Conservation (phyloP, 2,888 invertebrate species). For the Apotomis turbidana region DNA sequence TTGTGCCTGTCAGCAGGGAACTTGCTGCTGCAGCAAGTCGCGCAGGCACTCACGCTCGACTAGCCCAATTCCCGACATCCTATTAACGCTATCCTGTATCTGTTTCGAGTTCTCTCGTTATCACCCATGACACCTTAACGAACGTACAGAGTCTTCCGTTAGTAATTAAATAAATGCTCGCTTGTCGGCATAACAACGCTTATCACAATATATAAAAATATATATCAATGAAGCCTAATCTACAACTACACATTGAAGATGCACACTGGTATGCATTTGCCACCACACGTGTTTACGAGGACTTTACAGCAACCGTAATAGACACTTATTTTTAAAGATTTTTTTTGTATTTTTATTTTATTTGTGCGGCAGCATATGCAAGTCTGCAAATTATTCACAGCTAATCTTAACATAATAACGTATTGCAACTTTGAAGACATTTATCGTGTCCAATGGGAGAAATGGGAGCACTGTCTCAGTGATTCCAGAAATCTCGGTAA, state of each 20-base stretch:
- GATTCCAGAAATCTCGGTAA: slow-evolving; percentile 68
- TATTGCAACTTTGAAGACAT: slow-evolving; percentile 67
- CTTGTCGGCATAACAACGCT: slow-evolving; percentile 81
- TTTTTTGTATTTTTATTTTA: slow-evolving; percentile 60
- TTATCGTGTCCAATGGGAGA: slow-evolving; percentile 60
- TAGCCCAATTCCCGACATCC: slow-evolving; percentile 26
- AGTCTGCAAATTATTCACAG: slow-evolving; percentile 77
- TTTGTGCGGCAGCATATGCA: slow-evolving; percentile 83
- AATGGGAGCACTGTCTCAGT: slow-evolving; percentile 56
- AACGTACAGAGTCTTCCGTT: slow-evolving; percentile 62
- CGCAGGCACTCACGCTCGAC: slow-evolving; percentile 68
- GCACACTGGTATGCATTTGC: slow-evolving; percentile 79
- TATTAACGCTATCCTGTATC: slow-evolving; percentile 16
- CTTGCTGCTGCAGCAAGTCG: slow-evolving; percentile 82
- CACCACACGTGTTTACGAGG: slow-evolving; percentile 72
- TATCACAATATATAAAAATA: slow-evolving; percentile 84
- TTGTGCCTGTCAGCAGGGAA: slow-evolving; percentile 74
- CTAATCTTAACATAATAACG: slow-evolving; percentile 71
- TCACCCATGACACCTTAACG: slow-evolving; percentile 71
- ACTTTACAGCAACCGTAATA: slow-evolving; percentile 67
- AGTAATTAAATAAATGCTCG: slow-evolving; percentile 81
- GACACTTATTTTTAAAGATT: slow-evolving; percentile 62
- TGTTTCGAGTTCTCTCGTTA: slow-evolving; percentile 55
- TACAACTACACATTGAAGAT: slow-evolving; percentile 80
- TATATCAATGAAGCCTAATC: slow-evolving; percentile 82